Percentiles rank a stretch among this genome's conserved stretches.
These are phyloP conservation scores for Exaiptasia diaphana DNA, from an alignment of 64 coral and sea anemone genomes.

Conservation along the genomic window DNA sequence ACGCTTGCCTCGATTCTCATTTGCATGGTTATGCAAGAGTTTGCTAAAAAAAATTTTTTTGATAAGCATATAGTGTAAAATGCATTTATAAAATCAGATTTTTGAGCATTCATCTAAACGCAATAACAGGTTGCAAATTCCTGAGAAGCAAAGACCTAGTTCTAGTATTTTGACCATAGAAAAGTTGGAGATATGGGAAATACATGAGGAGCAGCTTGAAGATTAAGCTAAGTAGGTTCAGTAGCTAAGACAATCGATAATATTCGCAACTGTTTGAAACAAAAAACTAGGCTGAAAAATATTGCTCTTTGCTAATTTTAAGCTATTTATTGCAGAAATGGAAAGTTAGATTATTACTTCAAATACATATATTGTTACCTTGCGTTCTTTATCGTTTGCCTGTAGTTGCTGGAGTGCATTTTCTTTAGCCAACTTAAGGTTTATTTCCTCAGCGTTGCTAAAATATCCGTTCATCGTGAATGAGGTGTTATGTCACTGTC, in stretches of 20 bases:
- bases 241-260: neutral
- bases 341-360: neutral
- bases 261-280: neutral
- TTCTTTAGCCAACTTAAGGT: slow-evolving; percentile 12
- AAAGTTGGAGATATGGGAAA: no score
- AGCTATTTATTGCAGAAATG: neutral
- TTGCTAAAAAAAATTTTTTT: no score
- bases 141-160: no score
- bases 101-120: no score
- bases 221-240: neutral
- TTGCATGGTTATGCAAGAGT: no score
- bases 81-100: no score
- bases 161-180: no score
- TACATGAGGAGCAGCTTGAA: no score
- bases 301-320: neutral
- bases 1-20: no score
- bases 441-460: neutral
- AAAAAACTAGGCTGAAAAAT: neutral
- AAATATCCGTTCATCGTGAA: neutral
- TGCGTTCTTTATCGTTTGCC: neutral
- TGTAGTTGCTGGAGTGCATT: slow-evolving; percentile 15
- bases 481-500: neutral
- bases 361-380: neutral
- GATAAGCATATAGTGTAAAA: no score
- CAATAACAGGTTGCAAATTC: no score